phyloP scores from a whole-genome alignment of 1,140 invertebrate genomes.

The Trypoxylus dichotomus region DNA sequence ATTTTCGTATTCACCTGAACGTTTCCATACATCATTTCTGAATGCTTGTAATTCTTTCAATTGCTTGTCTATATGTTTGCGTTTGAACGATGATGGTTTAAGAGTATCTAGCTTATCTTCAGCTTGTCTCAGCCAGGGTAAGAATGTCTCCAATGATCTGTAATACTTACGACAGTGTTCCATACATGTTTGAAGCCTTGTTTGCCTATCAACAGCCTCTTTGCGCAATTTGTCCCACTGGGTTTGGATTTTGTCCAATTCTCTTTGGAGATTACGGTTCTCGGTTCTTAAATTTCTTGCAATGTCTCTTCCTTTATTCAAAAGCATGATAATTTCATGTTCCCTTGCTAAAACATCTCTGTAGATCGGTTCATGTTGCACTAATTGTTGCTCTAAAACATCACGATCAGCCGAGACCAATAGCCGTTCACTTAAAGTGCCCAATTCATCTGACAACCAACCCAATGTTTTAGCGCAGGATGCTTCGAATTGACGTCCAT shows the following conservation, averaged over 20 bases:
- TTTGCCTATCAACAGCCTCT: constrained; percentile 81
- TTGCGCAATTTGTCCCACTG: constrained; percentile 89
- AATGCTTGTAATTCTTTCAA: constrained; percentile 87
- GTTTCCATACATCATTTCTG: constrained; percentile 89
- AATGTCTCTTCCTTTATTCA: constrained; percentile 87
- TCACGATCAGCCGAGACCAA: constrained; percentile 84
- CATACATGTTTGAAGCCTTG: constrained; percentile 82
- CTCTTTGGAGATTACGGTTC: constrained; percentile 60
- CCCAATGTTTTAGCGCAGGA: constrained; percentile 83
- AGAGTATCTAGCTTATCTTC: constrained; percentile 83
- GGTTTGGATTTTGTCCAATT: constrained; percentile 83
- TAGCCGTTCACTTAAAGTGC: constrained; percentile 72
- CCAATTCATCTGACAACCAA: constrained; percentile 82
- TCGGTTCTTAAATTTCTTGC: constrained; percentile 63
- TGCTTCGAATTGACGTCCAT: constrained; percentile 83
- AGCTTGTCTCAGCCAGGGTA: constrained; percentile 84
- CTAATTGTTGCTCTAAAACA: constrained; percentile 81
- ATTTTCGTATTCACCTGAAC: constrained; percentile 89
- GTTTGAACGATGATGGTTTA: constrained; percentile 79
- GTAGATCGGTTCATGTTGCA: constrained; percentile 86
- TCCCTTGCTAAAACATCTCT: constrained; percentile 86
- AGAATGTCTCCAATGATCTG: constrained; percentile 78
- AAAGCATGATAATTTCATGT: constrained; percentile 90
- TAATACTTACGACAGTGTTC: constrained; percentile 93
- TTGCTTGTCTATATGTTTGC: constrained; percentile 85